Evolutionary conservation across 2,888 invertebrate genomes (phyloP), one percentile per base, ranked within the genome.

Genomic region (Chrysomela aeneicollis): DNA sequence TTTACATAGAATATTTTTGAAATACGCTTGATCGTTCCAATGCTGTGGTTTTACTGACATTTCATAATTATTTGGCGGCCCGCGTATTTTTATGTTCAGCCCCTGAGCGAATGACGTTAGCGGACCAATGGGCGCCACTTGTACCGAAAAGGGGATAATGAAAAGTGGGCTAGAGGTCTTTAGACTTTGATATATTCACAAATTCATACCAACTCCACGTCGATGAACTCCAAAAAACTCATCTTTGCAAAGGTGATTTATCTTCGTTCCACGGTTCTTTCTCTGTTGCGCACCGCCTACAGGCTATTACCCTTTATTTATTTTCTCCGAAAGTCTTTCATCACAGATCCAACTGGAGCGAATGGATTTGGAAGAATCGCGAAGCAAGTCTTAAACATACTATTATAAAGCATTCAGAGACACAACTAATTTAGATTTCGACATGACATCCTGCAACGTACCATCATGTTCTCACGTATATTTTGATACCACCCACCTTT

Each of bases 131-230:
- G 78, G 76, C 78, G 78, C 78, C 78, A 75, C 74, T 72, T 70
- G 71, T 67, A 67, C 71, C 51, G 58, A 52, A 61, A 49, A 47
- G 63, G 67, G 64, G 61, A 67, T 82, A 82, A 82, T 82, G 82
- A 82, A 81, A 82, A 81, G 82, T 81, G 79, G 80, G 79, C 78
- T 78, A 73, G 79, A 76, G 79, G 79, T 78, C 78, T 80, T 79
- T 75, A 77, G 82, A 82, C 82, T 82, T 82, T 82, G 82, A 82
- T 82, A 81, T 82, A 81, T 82, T 81, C 80, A 79, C 81, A 81
- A 82, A 82, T 82, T 82, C 81, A 81, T 81, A 79, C 77, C 79
- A 78, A 80, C 82, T 81, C 79, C 80, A 79, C 81, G 81, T 82
- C 81, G 80, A 82, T 82, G 81, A 81, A 81, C 82, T 81, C 81